Base-by-base conservation (phyloP, 2,797 vertebrate species). In the Borostomias antarcticus region DNA sequence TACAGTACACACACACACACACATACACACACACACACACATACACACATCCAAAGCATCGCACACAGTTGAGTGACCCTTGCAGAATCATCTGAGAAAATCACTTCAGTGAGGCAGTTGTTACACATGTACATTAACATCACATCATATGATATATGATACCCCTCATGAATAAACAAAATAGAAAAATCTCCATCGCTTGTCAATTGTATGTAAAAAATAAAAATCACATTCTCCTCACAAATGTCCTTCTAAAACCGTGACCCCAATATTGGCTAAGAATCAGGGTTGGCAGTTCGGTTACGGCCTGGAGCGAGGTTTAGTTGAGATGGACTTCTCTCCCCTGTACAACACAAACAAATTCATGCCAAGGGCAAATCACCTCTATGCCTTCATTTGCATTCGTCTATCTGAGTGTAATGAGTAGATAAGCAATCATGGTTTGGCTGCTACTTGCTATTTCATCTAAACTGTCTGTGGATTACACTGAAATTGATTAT, bases 381-480 rank as follows among this genome's bases (percentile, higher is more conserved):
- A 70, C 69, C 73, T 74, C 72, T 67, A 61, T 62, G 48, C 71
- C 63, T 63, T 25, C 45, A 75, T 85, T 84, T 74, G 76, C 82
- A 85, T 86, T 79, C 79, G 40, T 45, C 13, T 80, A 77, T 26
- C 48, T 59, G 68, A 69, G 67, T 75, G 70, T 75, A 70, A 70
- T 53, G 71, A 73, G 69, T 54, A 43, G 79, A 84, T 74, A 62
- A 76, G 80, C 79, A 79, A 79, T 83, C 77, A 80, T 65, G 58
- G 82, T 64, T 70, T 74, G 72, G 80, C 69, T 68, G 62, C 70
- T 83, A 76, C 64, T 75, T 72, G 67, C 66, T 69, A 64, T 79
- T 82, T 81, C 64, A 81, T 82, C 70, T 74, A 74, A 61, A 66
- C 73, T 85, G 75, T 82, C 82, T 81, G 71, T 74, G 73, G 75